Conservation (phyloP, 2,113 vertebrate species). For the Eonycteris spelaea region DNA sequence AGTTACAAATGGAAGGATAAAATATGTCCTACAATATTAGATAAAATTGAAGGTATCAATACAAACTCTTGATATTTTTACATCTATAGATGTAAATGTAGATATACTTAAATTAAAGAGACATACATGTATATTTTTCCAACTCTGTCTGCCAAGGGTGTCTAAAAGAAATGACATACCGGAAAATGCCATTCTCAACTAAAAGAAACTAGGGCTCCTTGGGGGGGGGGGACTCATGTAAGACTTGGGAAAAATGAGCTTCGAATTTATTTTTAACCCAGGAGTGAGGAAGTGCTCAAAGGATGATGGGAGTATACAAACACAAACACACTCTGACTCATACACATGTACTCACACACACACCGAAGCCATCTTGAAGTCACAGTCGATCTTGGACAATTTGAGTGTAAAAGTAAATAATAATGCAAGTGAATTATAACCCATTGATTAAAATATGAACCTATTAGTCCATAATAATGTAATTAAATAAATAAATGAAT, state of each 20-base stretch:
- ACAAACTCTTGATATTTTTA: neutral
- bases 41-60: neutral
- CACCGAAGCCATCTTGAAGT: neutral
- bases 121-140: neutral
- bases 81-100: neutral
- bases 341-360: neutral
- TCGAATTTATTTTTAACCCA: neutral
- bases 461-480: neutral
- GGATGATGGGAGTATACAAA: neutral
- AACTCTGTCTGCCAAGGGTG: neutral
- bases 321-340: neutral
- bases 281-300: neutral
- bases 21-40: neutral
- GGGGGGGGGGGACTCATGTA: neutral
- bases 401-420: neutral
- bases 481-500: neutral
- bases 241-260: neutral
- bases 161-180: neutral
- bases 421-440: neutral
- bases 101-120: neutral
- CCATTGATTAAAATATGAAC: neutral
- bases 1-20: neutral
- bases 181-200: neutral
- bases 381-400: neutral
- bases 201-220: neutral